Conservation (phyloP, 1,140 invertebrate genomes). For the Ylistrum balloti region DNA sequence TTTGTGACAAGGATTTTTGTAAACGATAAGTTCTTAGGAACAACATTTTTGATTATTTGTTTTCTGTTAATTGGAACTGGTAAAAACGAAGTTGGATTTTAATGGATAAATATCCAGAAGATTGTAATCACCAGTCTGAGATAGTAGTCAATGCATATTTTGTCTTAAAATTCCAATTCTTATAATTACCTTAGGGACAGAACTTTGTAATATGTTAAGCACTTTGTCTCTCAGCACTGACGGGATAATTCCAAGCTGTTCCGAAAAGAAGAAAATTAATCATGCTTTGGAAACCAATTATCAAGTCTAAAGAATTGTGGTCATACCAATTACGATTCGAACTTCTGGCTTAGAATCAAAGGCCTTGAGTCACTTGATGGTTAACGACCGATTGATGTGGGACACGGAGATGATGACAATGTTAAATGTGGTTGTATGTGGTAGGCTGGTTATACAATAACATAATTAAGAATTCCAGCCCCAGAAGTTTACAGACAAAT, state of each 20-base stretch:
- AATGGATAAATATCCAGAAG: not conserved
- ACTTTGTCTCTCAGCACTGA: not conserved
- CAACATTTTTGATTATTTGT: no score
- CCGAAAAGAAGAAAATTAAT: slow-evolving; percentile 17
- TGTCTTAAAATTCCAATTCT: not conserved
- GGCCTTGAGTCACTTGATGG: not conserved
- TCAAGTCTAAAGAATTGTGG: not conserved
- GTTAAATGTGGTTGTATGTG: not conserved
- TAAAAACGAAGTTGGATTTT: no score
- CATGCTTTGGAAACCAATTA: not conserved
- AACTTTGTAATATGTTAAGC: not conserved
- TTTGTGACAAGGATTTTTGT: no score
- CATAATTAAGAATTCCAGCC: not conserved
- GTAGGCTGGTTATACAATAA: not conserved
- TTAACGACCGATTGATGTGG: not conserved
- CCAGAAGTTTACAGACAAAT: not conserved
- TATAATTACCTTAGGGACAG: not conserved
- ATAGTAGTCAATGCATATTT: not conserved
- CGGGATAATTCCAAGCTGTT: not conserved
- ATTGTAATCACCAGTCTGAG: not conserved
- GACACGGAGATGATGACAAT: not conserved
- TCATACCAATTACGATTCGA: not conserved
- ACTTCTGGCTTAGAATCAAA: slow-evolving; percentile 1
- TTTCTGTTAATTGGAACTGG: no score
- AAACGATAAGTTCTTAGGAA: no score